Conservation (phyloP, 2,797 vertebrate species). For the Enteromius argenteus region DNA sequence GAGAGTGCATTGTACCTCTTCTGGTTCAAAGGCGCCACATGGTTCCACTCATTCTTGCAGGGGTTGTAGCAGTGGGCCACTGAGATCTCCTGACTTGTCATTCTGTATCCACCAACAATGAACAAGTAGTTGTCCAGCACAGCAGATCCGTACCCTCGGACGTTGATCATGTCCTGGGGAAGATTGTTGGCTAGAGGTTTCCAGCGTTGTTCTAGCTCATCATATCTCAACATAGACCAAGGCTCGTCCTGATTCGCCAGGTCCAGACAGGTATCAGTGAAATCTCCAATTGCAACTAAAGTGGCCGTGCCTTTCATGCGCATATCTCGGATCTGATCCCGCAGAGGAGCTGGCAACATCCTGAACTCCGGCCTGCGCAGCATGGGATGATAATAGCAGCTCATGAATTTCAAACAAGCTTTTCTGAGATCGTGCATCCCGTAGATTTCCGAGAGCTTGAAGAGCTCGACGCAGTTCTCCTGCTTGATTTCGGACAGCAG, state of each 20-base stretch:
- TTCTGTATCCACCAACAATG: constrained; percentile 90
- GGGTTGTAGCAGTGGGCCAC: constrained; percentile 95
- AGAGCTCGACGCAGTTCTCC: constrained; percentile 90
- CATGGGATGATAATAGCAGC: constrained; percentile 87
- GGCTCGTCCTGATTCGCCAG: constrained; percentile 81
- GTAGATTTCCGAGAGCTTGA: constrained; percentile 88
- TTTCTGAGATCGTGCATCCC: constrained; percentile 87
- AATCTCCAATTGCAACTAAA: constrained; percentile 87
- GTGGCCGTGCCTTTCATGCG: constrained; percentile 87
- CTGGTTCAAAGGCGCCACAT: constrained; percentile 92
- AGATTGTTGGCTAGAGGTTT: constrained; percentile 86
- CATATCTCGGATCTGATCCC: constrained; percentile 82
- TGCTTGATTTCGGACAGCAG: constrained; percentile 86
- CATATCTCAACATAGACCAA: constrained; percentile 89
- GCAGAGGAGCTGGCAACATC: constrained; percentile 74
- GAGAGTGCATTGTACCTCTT: constrained; percentile 84
- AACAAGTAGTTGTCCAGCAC: constrained; percentile 95
- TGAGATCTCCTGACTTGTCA: constrained; percentile 92
- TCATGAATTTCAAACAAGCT: constrained; percentile 90
- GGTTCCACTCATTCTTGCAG: constrained; percentile 90
- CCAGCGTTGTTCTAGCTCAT: constrained; percentile 87
- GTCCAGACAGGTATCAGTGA: constrained; percentile 79
- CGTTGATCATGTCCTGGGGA: constrained; percentile 87
- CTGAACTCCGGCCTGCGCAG: constrained; percentile 83
- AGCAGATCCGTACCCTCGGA: constrained; percentile 88